A percentile compares a stretch with the other conserved stretches of the same genome.
phyloP scores from a whole-genome alignment of 2,113 vertebrate genomes.

The Tragelaphus scriptus region DNA sequence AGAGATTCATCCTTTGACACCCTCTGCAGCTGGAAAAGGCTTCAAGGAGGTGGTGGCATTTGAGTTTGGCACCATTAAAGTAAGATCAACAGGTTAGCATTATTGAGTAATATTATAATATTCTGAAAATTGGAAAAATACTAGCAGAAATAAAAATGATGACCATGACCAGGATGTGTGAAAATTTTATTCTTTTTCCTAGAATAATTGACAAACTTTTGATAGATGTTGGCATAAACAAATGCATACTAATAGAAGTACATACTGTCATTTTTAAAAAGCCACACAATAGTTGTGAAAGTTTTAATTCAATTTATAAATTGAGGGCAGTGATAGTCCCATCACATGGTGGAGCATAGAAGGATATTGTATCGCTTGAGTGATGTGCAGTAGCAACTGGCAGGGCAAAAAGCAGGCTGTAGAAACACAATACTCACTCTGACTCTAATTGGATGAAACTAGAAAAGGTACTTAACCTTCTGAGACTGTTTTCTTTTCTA shows the following conservation, averaged over 20 bases:
- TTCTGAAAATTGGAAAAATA: not conserved
- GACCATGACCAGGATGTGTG: not conserved
- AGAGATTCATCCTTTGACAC: rapidly evolving
- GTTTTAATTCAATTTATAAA: not conserved
- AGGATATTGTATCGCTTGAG: not conserved
- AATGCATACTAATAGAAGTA: not conserved
- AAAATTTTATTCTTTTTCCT: not conserved
- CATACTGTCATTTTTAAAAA: not conserved
- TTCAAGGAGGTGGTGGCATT: not conserved
- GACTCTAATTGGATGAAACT: not conserved
- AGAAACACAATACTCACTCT: not conserved
- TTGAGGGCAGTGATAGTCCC: not conserved
- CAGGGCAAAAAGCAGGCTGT: not conserved
- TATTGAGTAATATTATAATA: not conserved
- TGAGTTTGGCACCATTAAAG: not conserved
- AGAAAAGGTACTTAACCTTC: not conserved
- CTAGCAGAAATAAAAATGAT: not conserved
- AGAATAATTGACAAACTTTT: not conserved
- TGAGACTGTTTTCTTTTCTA: not conserved
- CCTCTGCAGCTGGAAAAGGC: not conserved
- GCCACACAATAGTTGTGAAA: not conserved
- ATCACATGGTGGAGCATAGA: not conserved
- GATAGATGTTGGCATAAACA: not conserved
- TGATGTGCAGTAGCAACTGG: not conserved
- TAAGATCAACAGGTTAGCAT: not conserved